Percentiles rank a stretch among this genome's conserved stretches.
phyloP scores from a whole-genome alignment of 2,888 invertebrate species.

The Eupithecia tripunctaria region DNA sequence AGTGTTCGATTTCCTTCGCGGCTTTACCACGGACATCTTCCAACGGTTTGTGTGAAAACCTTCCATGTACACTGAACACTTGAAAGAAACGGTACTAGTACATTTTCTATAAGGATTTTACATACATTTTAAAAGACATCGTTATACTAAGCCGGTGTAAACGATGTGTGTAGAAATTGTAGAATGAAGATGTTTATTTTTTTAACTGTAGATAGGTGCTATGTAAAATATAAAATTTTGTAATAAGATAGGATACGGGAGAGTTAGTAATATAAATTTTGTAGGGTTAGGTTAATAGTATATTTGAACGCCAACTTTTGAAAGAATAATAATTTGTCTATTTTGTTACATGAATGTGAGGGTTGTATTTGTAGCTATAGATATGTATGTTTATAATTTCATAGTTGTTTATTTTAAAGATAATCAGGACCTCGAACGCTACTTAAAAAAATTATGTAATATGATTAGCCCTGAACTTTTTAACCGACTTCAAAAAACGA shows the following conservation, averaged over 20 bases:
- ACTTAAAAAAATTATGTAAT: background rate
- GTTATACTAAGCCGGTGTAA: slow-evolving; percentile 22
- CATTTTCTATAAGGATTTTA: slow-evolving; percentile 25
- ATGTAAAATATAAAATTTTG: slow-evolving; percentile 27
- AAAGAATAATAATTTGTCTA: slow-evolving; percentile 41
- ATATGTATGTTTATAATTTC: background rate
- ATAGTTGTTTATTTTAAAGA: background rate
- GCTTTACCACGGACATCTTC: slow-evolving; percentile 74
- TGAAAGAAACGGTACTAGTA: slow-evolving; percentile 27
- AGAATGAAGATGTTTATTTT: slow-evolving; percentile 20
- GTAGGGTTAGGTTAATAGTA: background rate
- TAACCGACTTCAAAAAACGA: no score
- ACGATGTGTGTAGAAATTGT: slow-evolving; percentile 23
- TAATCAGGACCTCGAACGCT: background rate
- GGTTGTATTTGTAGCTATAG: slow-evolving; percentile 26
- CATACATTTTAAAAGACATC: slow-evolving; percentile 28
- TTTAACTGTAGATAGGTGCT: slow-evolving; percentile 30
- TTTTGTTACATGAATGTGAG: slow-evolving; percentile 32
- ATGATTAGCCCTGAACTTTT: background rate
- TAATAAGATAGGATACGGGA: slow-evolving; percentile 16
- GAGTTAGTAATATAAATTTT: slow-evolving; percentile 34
- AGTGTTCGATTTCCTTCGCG: slow-evolving; percentile 73
- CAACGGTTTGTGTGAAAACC: slow-evolving; percentile 67
- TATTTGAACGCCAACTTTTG: background rate
- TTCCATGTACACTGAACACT: slow-evolving; percentile 24